Conservation (phyloP, 2,888 invertebrate species). For the Myathropa florea region DNA sequence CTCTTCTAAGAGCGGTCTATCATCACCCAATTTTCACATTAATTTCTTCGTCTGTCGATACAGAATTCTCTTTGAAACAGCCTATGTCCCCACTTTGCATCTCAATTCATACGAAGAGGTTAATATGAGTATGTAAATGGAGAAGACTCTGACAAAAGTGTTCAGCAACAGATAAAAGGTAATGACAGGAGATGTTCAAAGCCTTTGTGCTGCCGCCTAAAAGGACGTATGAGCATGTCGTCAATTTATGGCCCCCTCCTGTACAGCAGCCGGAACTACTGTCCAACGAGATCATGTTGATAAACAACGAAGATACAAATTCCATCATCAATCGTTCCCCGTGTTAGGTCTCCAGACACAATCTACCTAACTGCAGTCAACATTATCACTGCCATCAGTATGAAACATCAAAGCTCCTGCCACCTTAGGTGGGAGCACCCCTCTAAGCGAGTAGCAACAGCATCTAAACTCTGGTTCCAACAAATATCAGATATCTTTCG, state of each 20-base stretch:
- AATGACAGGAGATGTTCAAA: too few relatives aligned
- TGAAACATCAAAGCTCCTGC: not conserved
- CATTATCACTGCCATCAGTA: slow-evolving; percentile 41
- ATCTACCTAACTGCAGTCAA: slow-evolving; percentile 20
- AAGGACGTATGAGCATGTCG: not conserved
- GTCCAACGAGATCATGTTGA: not conserved
- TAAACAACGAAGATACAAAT: not conserved
- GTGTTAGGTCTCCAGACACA: slow-evolving; percentile 32
- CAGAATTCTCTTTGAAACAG: too few relatives aligned
- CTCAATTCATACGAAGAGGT: too few relatives aligned
- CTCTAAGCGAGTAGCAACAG: slow-evolving; percentile 24
- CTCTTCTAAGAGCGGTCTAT: too few relatives aligned
- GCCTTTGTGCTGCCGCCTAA: not conserved
- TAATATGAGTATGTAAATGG: too few relatives aligned
- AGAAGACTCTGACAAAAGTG: too few relatives aligned
- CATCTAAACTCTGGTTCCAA: not conserved
- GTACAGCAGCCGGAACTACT: not conserved
- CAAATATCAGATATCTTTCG: slow-evolving; percentile 32
- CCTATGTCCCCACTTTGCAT: too few relatives aligned
- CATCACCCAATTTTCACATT: too few relatives aligned
- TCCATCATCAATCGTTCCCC: not conserved
- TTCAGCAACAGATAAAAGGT: not conserved
- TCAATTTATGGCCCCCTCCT: not conserved
- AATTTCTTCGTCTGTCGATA: too few relatives aligned
- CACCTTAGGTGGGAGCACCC: not conserved